Evolutionary conservation across 2,797 vertebrate species (phyloP).

Genomic region (Natrix natrix): DNA sequence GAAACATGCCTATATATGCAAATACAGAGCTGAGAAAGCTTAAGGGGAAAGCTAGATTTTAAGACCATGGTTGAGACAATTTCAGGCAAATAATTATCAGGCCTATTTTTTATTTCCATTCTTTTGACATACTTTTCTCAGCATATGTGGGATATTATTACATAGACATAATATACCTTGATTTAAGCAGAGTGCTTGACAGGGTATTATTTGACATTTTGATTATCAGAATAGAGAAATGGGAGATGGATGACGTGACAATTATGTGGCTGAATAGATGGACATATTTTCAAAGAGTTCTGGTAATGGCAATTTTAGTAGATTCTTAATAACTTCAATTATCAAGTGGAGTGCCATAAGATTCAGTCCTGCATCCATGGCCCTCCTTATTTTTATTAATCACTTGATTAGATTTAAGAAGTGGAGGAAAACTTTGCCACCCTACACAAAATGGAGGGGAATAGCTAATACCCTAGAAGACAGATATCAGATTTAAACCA

Average conservation of each 20-base stretch:
- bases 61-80: not conserved
- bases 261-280: not conserved
- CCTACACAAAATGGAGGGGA: not conserved
- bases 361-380: not conserved
- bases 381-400: not conserved
- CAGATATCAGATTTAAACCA: no score
- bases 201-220: not conserved
- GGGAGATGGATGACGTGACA: not conserved
- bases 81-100: slow-evolving; percentile 25
- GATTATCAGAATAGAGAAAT: not conserved
- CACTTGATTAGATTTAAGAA: not conserved
- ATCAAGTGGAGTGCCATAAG: not conserved
- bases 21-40: not conserved
- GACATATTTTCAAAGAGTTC: not conserved
- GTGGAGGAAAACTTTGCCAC: not conserved
- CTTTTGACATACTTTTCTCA: not conserved
- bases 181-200: not conserved
- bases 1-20: slow-evolving; percentile 30
- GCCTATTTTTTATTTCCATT: slow-evolving; percentile 5
- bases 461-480: not conserved
- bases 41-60: not conserved
- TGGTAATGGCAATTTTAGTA: not conserved
- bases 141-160: not conserved
- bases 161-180: not conserved
- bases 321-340: not conserved